Base-by-base conservation (phyloP, 2,888 invertebrate genomes). In the Zeuzera pyrina region DNA sequence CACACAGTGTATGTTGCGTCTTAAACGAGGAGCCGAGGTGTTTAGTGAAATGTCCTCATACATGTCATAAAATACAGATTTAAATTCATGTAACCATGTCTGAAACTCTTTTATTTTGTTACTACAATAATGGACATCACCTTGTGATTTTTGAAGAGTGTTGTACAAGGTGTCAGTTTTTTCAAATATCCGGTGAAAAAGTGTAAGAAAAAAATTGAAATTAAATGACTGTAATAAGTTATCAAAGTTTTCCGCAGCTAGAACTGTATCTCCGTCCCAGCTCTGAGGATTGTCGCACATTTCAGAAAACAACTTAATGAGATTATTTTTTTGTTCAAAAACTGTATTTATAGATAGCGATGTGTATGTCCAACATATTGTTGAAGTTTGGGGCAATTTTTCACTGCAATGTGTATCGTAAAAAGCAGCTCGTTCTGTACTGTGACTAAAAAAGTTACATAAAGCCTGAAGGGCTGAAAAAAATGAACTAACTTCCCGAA, bases 171-270 rank as follows among this genome's bases (percentile, higher is more conserved):
- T 14, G 21, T 32, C 32, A n/a, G 32, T 29, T 19, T 30, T 26
- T 14, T 26, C 11, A 30, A 38, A 41, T 24, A 41, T 38, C n/a
- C 19, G 3, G 4, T 32, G 11, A 15, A 35, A 38, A 22, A 31
- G 14, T 6, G 15, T 1, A 8, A 29, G 10, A 24, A 31, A 19
- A 29, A 31, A 38, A 12, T 29, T 29, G 14, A 31, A 35, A 8
- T 31, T 21, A 15, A 31, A 32, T 12, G 31, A 23, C 7, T 12
- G 25, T 2, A 38, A 19, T 10, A 14, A 35, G 14, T 15, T 14
- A 15, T 15, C 14, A 31, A 35, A 29, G 11, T 10, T 25, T 13
- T 24, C 12, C 13, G 15, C 28, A 16, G 15, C 19, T 15, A 19
- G 8, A 4, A 19, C 8, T 19, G 19, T 19, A 19, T 19, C 19